phyloP scores from a whole-genome alignment of 2,113 vertebrate species.

The Lathamus discolor region DNA sequence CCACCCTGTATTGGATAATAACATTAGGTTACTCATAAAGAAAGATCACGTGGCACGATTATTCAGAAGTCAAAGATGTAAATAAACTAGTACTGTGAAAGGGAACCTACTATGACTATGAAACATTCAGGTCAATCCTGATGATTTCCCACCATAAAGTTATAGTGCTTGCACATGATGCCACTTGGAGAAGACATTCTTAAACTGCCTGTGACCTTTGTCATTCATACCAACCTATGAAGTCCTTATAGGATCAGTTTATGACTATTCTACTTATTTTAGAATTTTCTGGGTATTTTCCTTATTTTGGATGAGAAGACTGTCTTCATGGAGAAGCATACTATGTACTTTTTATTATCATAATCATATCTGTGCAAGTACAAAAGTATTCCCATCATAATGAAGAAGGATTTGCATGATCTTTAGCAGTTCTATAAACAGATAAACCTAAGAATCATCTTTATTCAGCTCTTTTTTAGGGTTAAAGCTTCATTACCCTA shows the following conservation, averaged over 20 bases:
- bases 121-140: neutral
- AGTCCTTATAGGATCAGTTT: neutral
- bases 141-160: neutral
- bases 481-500: neutral
- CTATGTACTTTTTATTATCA: neutral
- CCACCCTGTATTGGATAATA: conserved; percentile 35
- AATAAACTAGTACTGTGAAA: neutral
- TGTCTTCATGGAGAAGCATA: neutral
- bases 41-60: neutral
- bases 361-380: neutral
- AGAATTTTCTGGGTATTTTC: neutral
- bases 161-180: neutral
- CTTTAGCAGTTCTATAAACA: neutral
- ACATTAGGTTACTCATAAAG: conserved; percentile 4
- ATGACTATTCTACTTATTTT: neutral
- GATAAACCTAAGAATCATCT: neutral
- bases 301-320: neutral
- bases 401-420: neutral
- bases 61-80: neutral
- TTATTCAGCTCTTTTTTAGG: neutral
- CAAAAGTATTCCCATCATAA: neutral
- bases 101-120: neutral
- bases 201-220: neutral
- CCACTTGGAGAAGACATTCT: neutral
- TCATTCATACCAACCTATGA: neutral